Base-by-base conservation (phyloP, 1,140 invertebrate genomes). In the Hypothenemus hampei region DNA sequence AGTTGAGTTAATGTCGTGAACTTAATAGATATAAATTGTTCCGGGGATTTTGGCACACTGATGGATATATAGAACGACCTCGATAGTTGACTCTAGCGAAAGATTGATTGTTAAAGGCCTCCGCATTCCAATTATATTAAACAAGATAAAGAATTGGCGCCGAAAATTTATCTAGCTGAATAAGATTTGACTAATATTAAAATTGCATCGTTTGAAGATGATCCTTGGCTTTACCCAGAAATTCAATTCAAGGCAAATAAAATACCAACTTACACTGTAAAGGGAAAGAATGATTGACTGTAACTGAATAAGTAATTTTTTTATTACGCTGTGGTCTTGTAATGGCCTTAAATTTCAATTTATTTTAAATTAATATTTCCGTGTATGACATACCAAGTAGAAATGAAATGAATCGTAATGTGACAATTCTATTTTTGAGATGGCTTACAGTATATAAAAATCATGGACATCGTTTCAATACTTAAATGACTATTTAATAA, bases 21-120 rank as follows among this genome's bases (percentile, higher is more conserved):
- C 57, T 49, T 63, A 63, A 63, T 65, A 55, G 64, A 65, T 63
- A 65, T 65, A 65, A 65, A 65, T 65, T 63, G 61, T 61, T 61
- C 61, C 48, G 57, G 18, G 46, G 20, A 61, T 65, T 61, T 61
- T 50, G 52, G 45, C 58, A 54, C 23, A 46, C 58, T 62, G 60
- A 57, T 62, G 43, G 53, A 47, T 55, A 56, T n/a, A 29, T 36
- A 11, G 21, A 31, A 11, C 51, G 51, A 46, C 23, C 43, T 39
- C 24, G 4, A 45, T 45, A 33, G 26, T 53, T 44, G 41, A 44
- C 40, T 53, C 13, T 33, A 8, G 13, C 8, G n/a, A 8, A 21
- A 49, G 20, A 39, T 49, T 37, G 47, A 49, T 49, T 49, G 29
- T 49, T n/a, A n/a, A 21, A 3, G 21, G n/a, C 22, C n/a, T n/a